Evolutionary conservation across 2,888 invertebrate genomes (phyloP).

Genomic region (Oxystoma pomonae): DNA sequence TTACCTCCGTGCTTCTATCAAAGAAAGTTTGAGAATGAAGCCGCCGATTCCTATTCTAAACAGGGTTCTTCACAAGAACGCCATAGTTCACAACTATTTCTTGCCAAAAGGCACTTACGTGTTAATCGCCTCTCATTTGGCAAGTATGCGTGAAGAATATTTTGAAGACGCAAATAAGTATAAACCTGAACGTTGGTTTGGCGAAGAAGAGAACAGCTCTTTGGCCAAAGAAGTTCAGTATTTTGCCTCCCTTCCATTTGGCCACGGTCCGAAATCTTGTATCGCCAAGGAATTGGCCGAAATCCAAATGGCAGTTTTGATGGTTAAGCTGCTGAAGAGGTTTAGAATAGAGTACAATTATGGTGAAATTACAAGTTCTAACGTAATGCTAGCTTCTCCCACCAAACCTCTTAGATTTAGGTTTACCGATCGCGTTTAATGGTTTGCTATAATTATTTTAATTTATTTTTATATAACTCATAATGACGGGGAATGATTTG

Average conservation of each 20-base stretch:
- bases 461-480: no score
- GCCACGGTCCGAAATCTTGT: constrained; percentile 59
- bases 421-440: constrained; percentile 54
- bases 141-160: constrained; percentile 59
- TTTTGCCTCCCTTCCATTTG: constrained; percentile 62
- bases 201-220: constrained; percentile 34
- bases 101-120: constrained; percentile 55
- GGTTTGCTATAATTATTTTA: constrained; percentile 13
- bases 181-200: constrained; percentile 61
- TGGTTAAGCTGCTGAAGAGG: constrained; percentile 56
- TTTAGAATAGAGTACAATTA: constrained; percentile 65
- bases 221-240: constrained; percentile 41
- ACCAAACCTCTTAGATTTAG: constrained; percentile 60
- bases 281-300: constrained; percentile 60
- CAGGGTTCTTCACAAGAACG: constrained; percentile 56
- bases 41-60: constrained; percentile 63
- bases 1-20: constrained; percentile 61
- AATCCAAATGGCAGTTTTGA: constrained; percentile 54
- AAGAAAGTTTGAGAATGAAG: constrained; percentile 59
- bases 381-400: constrained; percentile 57
- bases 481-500: no score
- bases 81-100: constrained; percentile 58
- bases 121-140: constrained; percentile 61
- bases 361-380: constrained; percentile 57
- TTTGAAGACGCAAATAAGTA: constrained; percentile 61